Conservation (phyloP, 30 jellyfish, hydroid and myxozoan genomes). For the Chrysaora quinquecirrha region DNA sequence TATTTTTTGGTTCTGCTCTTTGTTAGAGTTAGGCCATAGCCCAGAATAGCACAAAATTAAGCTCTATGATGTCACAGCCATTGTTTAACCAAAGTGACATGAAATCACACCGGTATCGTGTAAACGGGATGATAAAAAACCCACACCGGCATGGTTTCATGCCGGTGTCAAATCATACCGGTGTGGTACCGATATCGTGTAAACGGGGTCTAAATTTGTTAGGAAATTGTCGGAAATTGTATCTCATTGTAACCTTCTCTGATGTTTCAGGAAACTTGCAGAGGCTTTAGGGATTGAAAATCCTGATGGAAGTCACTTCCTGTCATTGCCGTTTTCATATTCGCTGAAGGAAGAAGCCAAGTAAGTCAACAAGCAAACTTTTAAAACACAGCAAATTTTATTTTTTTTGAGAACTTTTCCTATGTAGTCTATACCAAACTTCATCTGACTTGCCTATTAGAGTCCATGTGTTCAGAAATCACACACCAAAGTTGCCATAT, state of each 20-base stretch:
- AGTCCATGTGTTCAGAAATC: not conserved
- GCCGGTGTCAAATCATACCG: too few species aligned
- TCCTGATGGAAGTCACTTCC: conserved; percentile 71
- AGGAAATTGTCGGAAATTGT: not conserved
- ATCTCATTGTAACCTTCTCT: not conserved
- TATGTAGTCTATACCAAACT: not conserved
- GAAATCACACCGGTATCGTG: too few species aligned
- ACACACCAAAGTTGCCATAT: not conserved
- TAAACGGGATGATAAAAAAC: too few species aligned
- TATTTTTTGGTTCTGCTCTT: too few species aligned
- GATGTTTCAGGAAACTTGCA: conserved; percentile 70
- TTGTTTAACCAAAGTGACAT: too few species aligned
- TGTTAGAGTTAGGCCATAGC: too few species aligned
- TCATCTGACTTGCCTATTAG: not conserved
- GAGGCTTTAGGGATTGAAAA: conserved; percentile 85
- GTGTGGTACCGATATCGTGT: too few species aligned
- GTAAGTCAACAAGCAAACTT: conserved; percentile 40
- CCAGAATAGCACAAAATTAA: too few species aligned
- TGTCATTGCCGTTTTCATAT: conserved; percentile 54
- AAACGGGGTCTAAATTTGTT: too few species aligned
- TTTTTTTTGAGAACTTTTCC: not conserved
- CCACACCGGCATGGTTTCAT: too few species aligned
- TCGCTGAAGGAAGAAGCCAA: conserved; percentile 78
- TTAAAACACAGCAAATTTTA: too few species aligned
- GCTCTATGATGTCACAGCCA: too few species aligned